Percentiles rank a stretch among this genome's conserved stretches.
Evolutionary conservation across 2,113 vertebrate genomes (phyloP).

Genomic region (Axis porcinus): DNA sequence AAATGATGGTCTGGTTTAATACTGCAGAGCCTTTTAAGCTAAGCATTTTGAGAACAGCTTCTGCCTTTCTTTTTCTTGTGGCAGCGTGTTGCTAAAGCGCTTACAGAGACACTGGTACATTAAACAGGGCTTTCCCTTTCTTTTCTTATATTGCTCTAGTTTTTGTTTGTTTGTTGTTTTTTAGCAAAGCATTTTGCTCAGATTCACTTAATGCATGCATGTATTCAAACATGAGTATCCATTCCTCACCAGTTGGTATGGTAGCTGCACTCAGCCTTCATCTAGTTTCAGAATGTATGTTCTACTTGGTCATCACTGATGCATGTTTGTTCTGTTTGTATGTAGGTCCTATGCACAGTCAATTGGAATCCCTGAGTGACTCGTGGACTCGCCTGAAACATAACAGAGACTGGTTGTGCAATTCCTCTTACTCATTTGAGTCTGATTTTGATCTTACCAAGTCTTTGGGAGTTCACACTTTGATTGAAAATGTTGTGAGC

Average conservation of each 20-base stretch:
- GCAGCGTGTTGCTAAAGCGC: conserved; percentile 72
- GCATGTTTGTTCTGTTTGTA: conserved; percentile 50
- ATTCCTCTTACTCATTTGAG: conserved; percentile 86
- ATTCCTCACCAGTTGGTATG: conserved; percentile 74
- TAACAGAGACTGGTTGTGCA: conserved; percentile 87
- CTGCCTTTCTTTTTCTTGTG: conserved; percentile 75
- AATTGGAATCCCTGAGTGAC: conserved; percentile 88
- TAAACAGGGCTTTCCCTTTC: conserved; percentile 70
- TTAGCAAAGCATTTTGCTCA: conserved; percentile 68
- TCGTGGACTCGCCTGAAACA: conserved; percentile 92
- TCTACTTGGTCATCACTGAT: conserved; percentile 46
- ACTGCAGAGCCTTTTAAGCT: conserved; percentile 71
- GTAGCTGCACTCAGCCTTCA: conserved; percentile 56
- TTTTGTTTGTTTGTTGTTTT: conserved; percentile 53
- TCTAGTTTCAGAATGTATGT: conserved; percentile 14
- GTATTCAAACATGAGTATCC: conserved; percentile 68
- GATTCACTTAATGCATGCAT: conserved; percentile 81
- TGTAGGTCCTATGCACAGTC: conserved; percentile 78
- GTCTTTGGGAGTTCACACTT: conserved; percentile 89
- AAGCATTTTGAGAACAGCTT: conserved; percentile 77
- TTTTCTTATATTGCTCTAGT: conserved; percentile 73
- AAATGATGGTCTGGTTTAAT: conserved; percentile 34
- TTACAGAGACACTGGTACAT: conserved; percentile 59
- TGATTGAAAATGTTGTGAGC: conserved; percentile 95
- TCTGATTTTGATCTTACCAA: conserved; percentile 90